Evolutionary conservation across 2,888 invertebrate genomes (phyloP), one percentile per base, ranked within the genome.

Genomic region (Matsumyia berberina): DNA sequence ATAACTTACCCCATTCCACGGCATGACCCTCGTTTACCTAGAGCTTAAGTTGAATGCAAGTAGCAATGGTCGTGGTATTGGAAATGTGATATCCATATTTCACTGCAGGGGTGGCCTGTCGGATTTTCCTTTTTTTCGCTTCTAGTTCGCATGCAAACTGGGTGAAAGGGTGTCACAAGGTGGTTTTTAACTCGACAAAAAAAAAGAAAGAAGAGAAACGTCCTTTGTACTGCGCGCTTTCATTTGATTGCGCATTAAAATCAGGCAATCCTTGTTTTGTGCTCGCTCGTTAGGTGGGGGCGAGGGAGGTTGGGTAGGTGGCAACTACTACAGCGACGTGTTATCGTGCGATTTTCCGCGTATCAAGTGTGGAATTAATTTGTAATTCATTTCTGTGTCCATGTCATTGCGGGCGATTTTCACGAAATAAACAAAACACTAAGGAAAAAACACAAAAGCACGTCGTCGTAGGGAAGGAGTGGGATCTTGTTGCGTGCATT

Each of bases 361-460:
- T 74, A 60, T 55, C 74, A 85, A 79, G 85, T 79, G 85, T 79
- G 79, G 85, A 60, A 79, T 85, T 79, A 79, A 85, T 85, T 85
- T 85, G 85, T 85, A 60, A 80, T 85, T 80, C 79, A 11, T 64
- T 73, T 62, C 15, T 64, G 58, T 53, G 53, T 55, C 53, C 62
- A 66, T 79, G 85, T 78, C 58, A 37, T 35, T 69, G 24, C 24
- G 49, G 78, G 62, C 44, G 37, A 62, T 69, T 67, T 58, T 60
- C 55, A 69, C 42, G 35, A 57, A 58, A 64, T 44, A 77, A 72
- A 67, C 64, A 77, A 39, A 77, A 66, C 51, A 19, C 35, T 24
- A 19, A 9, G 8, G 9, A 29, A 44, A 44, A 37, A 35, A 8
- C 37, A 7, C 8, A 29, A 31, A 33, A 57, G 24, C 24, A 24